A percentile compares a stretch with the other conserved stretches of the same genome.
Conservation (phyloP, 2,113 vertebrate genomes). For the Phrynocephalus versicolor region DNA sequence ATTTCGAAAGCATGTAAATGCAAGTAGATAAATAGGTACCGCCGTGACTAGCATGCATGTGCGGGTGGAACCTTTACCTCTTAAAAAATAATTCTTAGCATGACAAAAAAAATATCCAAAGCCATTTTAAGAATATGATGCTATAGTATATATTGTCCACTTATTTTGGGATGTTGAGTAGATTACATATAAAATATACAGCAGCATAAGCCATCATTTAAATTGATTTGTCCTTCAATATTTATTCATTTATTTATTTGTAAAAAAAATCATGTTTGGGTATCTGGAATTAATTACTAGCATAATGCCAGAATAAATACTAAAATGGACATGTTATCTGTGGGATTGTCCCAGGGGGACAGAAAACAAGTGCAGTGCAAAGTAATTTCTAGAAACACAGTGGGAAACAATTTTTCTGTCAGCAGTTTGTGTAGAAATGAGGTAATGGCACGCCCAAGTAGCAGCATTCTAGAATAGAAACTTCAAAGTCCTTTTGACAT, state of each 20-base stretch:
- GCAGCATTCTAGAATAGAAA: constrained; percentile 33
- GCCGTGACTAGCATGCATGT: no score
- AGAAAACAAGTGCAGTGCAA: constrained; percentile 57
- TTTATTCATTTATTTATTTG: neutral
- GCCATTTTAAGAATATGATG: no score
- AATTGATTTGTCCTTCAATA: neutral
- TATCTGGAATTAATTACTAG: no score
- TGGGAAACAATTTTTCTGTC: constrained; percentile 58
- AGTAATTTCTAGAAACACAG: constrained; percentile 60
- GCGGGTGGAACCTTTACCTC: no score
- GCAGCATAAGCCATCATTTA: neutral
- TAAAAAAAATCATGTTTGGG: no score
- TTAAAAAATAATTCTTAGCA: no score
- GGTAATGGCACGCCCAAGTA: constrained; percentile 13
- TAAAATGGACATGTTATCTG: constrained; percentile 19
- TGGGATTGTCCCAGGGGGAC: constrained; percentile 25
- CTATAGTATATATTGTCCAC: no score
- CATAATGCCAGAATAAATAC: constrained; percentile 35
- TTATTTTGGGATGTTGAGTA: no score
- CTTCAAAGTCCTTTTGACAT: constrained; percentile 42
- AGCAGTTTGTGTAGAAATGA: constrained; percentile 38
- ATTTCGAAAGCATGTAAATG: no score
- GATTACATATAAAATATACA: neutral
- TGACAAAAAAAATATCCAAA: no score
- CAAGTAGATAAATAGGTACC: no score